These are phyloP conservation scores for Vipera ursinii DNA, from an alignment of 2,797 vertebrate genomes.

Conservation along the genomic window DNA sequence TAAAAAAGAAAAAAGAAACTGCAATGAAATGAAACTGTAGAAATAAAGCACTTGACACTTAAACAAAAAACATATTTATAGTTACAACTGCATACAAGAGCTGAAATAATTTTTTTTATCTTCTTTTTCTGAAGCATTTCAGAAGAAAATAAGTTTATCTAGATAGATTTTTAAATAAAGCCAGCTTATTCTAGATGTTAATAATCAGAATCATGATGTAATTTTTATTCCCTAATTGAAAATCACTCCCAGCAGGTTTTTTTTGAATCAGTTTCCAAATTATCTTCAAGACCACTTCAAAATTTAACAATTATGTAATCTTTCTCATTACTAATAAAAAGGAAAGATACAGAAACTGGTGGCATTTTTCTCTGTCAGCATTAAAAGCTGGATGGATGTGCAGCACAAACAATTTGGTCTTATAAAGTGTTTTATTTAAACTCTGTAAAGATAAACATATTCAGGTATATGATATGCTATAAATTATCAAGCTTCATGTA, in stretches of 20 bases:
- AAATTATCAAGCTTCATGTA: not conserved
- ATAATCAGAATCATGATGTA: not conserved
- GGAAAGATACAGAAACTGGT: not conserved
- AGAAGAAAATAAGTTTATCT: not conserved
- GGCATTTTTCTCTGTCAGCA: not conserved
- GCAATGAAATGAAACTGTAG: not conserved
- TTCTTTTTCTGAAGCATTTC: not conserved
- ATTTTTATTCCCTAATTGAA: not conserved
- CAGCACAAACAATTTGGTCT: not conserved
- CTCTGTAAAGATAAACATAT: not conserved
- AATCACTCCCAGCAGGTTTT: not conserved
- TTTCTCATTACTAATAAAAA: not conserved
- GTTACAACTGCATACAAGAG: not conserved
- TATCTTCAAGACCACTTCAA: not conserved
- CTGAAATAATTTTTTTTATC: not conserved
- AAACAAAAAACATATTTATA: not conserved
- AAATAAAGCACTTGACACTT: not conserved
- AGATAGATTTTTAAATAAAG: not conserved
- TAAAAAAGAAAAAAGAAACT: not conserved
- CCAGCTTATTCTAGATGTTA: not conserved
- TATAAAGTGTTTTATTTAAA: not conserved
- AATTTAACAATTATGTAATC: not conserved
- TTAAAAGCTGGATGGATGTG: not conserved
- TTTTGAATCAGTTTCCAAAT: not conserved
- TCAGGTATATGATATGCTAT: not conserved